Percentiles rank a stretch among this genome's conserved stretches.
Conservation (phyloP, 2,113 vertebrate genomes). For the Oncorhynchus keta region DNA sequence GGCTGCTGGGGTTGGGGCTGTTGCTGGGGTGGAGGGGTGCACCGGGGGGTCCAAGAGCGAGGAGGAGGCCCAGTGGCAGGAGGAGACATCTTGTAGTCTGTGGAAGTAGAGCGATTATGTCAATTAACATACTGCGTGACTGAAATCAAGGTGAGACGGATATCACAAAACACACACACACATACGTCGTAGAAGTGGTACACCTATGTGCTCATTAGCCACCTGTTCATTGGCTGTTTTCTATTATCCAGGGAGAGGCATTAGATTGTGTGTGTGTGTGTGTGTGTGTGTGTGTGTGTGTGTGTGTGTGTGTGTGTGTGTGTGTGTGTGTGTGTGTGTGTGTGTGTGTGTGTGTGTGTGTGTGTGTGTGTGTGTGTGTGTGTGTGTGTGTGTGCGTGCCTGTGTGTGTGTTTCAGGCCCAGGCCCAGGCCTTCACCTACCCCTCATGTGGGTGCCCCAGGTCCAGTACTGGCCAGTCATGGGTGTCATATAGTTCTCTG, state of each 20-base stretch:
- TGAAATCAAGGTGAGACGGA: not conserved
- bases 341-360: not conserved
- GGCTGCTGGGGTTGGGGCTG: constrained; percentile 53
- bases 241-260: not conserved
- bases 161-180: not conserved
- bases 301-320: not conserved
- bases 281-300: not conserved
- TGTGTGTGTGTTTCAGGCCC: not conserved
- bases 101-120: constrained; percentile 1
- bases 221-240: too few species aligned
- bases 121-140: too few species aligned
- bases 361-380: not conserved
- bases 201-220: too few species aligned
- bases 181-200: not conserved
- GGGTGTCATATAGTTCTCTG: constrained; percentile 80
- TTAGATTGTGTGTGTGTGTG: not conserved
- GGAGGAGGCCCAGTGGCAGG: constrained; percentile 61
- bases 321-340: not conserved
- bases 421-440: constrained; percentile 34
- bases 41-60: constrained; percentile 82
- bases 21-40: constrained; percentile 73
- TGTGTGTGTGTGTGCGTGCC: not conserved
- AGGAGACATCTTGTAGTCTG: constrained; percentile 84
- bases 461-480: constrained; percentile 83
- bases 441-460: constrained; percentile 76